phyloP scores from a whole-genome alignment of 2,888 invertebrate species.

The Tillus elongatus region DNA sequence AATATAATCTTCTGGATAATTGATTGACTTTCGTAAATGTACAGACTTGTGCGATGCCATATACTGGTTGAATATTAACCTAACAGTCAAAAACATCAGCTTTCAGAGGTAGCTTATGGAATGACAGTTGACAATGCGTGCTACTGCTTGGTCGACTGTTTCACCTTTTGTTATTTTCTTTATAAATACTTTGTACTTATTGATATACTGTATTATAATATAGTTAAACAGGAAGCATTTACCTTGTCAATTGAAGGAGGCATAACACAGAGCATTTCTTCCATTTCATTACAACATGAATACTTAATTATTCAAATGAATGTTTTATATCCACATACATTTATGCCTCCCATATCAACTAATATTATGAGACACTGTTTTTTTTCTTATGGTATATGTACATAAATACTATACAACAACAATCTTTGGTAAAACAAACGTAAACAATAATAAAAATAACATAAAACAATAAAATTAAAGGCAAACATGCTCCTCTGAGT shows the following conservation, averaged over 20 bases:
- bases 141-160: constrained; percentile 34
- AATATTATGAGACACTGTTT: constrained; percentile 17
- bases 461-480: not conserved
- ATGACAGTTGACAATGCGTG: constrained; percentile 33
- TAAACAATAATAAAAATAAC: constrained; percentile 4
- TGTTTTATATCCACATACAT: too few relatives aligned
- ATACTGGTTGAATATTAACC: too few relatives aligned
- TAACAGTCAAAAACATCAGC: too few relatives aligned
- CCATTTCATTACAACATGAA: too few relatives aligned
- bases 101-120: constrained; percentile 35
- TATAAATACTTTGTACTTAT: constrained; percentile 40
- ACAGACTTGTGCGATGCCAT: too few relatives aligned
- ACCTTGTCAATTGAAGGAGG: constrained; percentile 37
- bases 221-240: constrained; percentile 41
- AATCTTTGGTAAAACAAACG: constrained; percentile 39
- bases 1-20: too few relatives aligned
- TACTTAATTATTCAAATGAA: too few relatives aligned
- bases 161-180: too few relatives aligned
- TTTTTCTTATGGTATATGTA: constrained; percentile 30
- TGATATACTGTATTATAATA: constrained; percentile 37
- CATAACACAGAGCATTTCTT: too few relatives aligned
- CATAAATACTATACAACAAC: constrained; percentile 40
- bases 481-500: too few relatives aligned
- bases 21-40: too few relatives aligned
- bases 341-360: constrained; percentile 10